Conservation (phyloP, 2,113 vertebrate genomes). For the mouse (Mus musculus) region GRCm39 chr3:143262501-143263000, state of each 20-base stretch:
- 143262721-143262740: neutral
- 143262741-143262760: neutral
- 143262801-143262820: neutral
- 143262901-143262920: neutral
- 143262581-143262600: neutral
- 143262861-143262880: neutral
- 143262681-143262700: neutral
- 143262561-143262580: neutral
- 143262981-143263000: neutral
- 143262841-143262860: neutral
- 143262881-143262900: conserved; percentile 29
- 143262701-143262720: neutral
- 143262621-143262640: neutral
- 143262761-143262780: neutral
- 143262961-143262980: neutral
- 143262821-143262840: neutral
- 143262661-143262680: neutral
- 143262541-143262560: neutral
- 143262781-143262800: neutral
- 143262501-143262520: neutral
- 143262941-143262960: neutral
- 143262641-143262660: neutral
- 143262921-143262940: neutral
- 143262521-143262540: neutral
- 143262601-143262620: neutral